Evolutionary conservation across 23 tunicate genomes (phyloP).

Genomic region (Clavelina lepadiformis): DNA sequence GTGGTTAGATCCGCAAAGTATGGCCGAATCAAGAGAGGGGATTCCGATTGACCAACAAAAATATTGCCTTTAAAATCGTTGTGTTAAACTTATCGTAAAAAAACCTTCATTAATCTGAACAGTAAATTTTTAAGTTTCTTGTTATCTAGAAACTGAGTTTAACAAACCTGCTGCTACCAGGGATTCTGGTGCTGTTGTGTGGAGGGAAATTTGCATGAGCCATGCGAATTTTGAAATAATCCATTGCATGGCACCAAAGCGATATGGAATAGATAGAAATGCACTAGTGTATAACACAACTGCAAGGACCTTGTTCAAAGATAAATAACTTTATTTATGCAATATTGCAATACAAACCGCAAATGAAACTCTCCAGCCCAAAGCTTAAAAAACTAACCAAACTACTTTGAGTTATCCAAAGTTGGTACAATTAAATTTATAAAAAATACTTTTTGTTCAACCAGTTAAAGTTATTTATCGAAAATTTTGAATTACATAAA

Average conservation of each 20-base stretch:
- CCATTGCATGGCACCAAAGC: conserved; percentile 70
- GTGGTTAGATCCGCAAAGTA: conserved; percentile 44
- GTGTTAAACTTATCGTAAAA: no score
- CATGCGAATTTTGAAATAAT: conserved; percentile 44
- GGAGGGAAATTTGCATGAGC: conserved; percentile 59
- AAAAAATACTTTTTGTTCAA: not conserved
- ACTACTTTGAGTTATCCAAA: no score
- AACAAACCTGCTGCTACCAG: conserved; percentile 64
- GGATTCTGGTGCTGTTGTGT: conserved; percentile 58
- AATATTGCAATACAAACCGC: no score
- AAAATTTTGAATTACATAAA: not conserved
- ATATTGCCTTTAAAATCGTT: conserved; percentile 35
- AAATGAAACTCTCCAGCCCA: no score
- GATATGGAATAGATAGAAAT: conserved; percentile 48
- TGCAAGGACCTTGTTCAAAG: conserved; percentile 52
- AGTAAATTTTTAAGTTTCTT: no score
- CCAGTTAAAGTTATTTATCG: not conserved
- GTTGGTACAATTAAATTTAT: no score
- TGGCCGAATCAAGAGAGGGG: conserved; percentile 52
- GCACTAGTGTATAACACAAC: conserved; percentile 54
- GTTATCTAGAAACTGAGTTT: no score
- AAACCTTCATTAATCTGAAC: no score
- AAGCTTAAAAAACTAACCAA: no score
- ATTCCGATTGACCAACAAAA: conserved; percentile 57
- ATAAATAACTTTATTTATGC: no score